phyloP scores from a whole-genome alignment of 2,113 vertebrate species.

The Tupaia tana region DNA sequence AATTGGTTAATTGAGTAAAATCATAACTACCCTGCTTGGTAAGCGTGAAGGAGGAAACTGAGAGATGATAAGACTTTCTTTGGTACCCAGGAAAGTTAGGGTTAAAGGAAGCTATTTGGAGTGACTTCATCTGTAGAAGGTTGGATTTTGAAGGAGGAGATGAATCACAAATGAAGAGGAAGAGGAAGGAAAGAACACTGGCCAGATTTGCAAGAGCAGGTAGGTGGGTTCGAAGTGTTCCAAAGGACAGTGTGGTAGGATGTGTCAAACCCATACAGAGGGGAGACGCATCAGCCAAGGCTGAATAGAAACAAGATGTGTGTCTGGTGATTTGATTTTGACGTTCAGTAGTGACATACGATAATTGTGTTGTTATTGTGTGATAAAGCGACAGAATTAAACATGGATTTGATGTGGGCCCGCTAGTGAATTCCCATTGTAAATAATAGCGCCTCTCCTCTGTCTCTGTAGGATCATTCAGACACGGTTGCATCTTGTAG shows the following conservation, averaged over 20 bases:
- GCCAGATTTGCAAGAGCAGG: constrained; percentile 71
- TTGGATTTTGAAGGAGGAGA: constrained; percentile 64
- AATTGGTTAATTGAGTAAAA: neutral
- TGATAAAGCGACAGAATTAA: neutral
- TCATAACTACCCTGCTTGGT: neutral
- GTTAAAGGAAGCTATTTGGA: constrained; percentile 37
- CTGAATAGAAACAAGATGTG: constrained; percentile 48
- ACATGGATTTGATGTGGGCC: neutral
- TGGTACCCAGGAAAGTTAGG: constrained; percentile 21
- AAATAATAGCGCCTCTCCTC: neutral
- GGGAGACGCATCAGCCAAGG: constrained; percentile 39
- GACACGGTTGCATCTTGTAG: constrained; percentile 72
- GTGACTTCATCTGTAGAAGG: constrained; percentile 68
- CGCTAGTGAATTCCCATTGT: neutral
- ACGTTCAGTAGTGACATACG: neutral
- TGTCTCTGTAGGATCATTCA: constrained; percentile 20
- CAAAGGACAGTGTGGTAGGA: constrained; percentile 68
- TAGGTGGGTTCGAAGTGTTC: constrained; percentile 70
- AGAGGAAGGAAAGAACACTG: constrained; percentile 69
- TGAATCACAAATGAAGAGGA: constrained; percentile 75
- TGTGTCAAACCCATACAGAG: constrained; percentile 57
- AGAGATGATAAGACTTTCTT: neutral
- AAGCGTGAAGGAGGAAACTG: neutral
- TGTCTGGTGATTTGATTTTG: constrained; percentile 44
- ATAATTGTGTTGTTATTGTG: neutral